These are phyloP conservation scores for Halocynthia aurantium DNA, from an alignment of 23 tunicate species.

Conservation along the genomic window DNA sequence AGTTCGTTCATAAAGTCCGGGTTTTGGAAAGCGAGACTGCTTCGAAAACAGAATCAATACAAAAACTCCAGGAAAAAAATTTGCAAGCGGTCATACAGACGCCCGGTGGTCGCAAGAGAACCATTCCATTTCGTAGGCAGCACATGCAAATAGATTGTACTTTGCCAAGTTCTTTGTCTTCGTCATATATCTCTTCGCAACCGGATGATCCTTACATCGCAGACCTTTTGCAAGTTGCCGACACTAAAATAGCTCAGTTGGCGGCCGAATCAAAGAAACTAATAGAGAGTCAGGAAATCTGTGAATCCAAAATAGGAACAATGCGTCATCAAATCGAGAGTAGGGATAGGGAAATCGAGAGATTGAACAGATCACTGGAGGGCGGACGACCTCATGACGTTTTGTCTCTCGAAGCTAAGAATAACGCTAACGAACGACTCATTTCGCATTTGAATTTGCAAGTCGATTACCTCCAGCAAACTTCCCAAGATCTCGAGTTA, in stretches of 20 bases:
- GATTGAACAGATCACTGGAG: conserved; percentile 82
- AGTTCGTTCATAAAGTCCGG: conserved; percentile 72
- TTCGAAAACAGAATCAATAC: conserved; percentile 80
- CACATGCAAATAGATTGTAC: conserved; percentile 92
- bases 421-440: conserved; percentile 82
- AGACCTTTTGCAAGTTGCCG: conserved; percentile 94
- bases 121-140: conserved; percentile 87
- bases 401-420: conserved; percentile 78
- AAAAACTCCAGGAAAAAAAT: conserved; percentile 91
- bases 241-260: conserved; percentile 66
- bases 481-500: conserved; percentile 74
- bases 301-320: conserved; percentile 46
- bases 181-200: conserved; percentile 55
- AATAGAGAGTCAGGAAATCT: conserved; percentile 39
- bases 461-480: conserved; percentile 90
- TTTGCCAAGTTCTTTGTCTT: conserved; percentile 55
- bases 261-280: conserved; percentile 44
- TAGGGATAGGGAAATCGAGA: conserved; percentile 83
- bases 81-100: conserved; percentile 93
- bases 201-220: conserved; percentile 96
- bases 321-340: conserved; percentile 61
- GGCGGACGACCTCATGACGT: conserved; percentile 99
- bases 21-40: conserved; percentile 76
- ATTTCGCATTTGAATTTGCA: conserved; percentile 89
- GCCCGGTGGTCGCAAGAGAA: conserved; percentile 81